These are phyloP conservation scores for Nymphalis urticae DNA, from an alignment of 2,888 invertebrate species.

Conservation along the genomic window DNA sequence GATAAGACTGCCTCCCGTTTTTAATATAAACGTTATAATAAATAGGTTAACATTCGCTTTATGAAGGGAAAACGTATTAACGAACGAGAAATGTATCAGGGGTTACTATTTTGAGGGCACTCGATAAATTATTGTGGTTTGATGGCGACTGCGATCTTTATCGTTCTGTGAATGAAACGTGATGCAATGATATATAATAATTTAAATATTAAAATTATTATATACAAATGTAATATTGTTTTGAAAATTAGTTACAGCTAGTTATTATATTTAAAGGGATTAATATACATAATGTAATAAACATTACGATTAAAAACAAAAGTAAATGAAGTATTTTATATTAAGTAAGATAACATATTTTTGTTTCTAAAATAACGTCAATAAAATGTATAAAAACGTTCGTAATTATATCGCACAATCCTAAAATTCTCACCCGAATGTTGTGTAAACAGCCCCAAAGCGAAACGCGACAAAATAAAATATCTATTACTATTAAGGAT, in stretches of 20 bases:
- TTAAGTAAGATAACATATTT: background rate
- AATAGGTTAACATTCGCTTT: conserved; percentile 81
- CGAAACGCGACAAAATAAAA: conserved; percentile 79
- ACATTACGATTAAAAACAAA: too few relatives aligned
- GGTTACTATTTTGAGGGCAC: conserved; percentile 43
- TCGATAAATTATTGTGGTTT: conserved; percentile 26
- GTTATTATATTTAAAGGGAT: too few relatives aligned
- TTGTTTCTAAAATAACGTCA: background rate
- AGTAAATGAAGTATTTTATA: too few relatives aligned
- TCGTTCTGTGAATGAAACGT: too few relatives aligned
- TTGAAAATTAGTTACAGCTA: too few relatives aligned
- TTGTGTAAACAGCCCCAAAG: conserved; percentile 73
- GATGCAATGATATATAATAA: too few relatives aligned
- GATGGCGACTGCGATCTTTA: too few relatives aligned
- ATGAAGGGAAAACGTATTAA: conserved; percentile 81
- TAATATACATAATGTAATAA: too few relatives aligned
- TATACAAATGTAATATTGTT: too few relatives aligned
- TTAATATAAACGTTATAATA: conserved; percentile 79
- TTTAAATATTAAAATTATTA: too few relatives aligned
- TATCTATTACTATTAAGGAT: conserved; percentile 82
- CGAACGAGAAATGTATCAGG: conserved; percentile 75
- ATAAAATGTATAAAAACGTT: background rate
- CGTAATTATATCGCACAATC: conserved; percentile 7
- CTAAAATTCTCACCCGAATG: conserved; percentile 54
- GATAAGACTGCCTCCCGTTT: conserved; percentile 66